Percentiles rank a stretch among this genome's conserved stretches.
These are phyloP conservation scores for Falco naumanni DNA, from an alignment of 2,797 vertebrate species.

Conservation along the genomic window DNA sequence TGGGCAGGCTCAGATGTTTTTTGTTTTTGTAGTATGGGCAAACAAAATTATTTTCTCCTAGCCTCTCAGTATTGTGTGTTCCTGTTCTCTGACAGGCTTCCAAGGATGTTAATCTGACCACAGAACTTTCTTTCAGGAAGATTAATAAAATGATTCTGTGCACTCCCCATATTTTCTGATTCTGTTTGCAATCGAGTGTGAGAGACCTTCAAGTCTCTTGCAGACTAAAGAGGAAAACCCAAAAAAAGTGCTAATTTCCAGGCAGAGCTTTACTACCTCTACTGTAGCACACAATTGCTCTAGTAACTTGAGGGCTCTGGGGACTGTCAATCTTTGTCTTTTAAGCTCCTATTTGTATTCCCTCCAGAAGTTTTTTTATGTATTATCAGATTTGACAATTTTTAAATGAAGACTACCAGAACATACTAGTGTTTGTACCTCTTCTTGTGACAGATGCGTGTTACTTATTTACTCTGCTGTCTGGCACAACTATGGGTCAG, in stretches of 20 bases:
- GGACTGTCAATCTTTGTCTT: not conserved
- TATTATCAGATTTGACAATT: not conserved
- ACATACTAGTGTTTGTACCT: not conserved
- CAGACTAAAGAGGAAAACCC: not conserved
- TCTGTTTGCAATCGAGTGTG: not conserved
- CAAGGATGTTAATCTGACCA: no score
- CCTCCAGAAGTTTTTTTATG: not conserved
- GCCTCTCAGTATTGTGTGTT: not conserved
- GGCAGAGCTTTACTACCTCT: not conserved
- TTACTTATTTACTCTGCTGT: not conserved
- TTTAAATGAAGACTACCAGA: not conserved
- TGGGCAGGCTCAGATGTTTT: not conserved
- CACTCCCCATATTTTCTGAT: not conserved
- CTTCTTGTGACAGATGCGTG: not conserved
- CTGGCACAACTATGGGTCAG: not conserved
- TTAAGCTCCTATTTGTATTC: not conserved
- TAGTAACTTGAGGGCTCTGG: not conserved
- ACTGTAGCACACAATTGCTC: not conserved
- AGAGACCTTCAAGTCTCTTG: not conserved
- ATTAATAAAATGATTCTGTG: not conserved
- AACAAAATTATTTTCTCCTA: not conserved
- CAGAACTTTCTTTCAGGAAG: not conserved
- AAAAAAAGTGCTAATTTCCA: not conserved
- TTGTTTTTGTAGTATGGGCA: not conserved
- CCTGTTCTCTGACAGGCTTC: not conserved